phyloP scores from a whole-genome alignment of 2,113 vertebrate species.

The Aplodontia rufa region DNA sequence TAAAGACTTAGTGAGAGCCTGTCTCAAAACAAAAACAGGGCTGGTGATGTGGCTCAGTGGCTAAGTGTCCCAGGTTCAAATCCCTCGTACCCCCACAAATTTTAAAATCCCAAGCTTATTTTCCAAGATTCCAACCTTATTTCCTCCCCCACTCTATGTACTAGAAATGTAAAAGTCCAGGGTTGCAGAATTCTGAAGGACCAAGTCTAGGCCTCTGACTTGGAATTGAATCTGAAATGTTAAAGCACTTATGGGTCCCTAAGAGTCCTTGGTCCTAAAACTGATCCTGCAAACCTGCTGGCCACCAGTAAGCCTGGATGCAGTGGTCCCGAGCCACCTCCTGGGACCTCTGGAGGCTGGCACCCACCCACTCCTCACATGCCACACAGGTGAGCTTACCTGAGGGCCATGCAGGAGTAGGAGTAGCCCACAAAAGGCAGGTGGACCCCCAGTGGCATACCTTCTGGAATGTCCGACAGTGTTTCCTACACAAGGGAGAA shows the following conservation, averaged over 20 bases:
- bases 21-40: too few species aligned
- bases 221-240: background rate
- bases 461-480: conserved; percentile 84
- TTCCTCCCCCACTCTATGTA: background rate
- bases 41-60: too few species aligned
- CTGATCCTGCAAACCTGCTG: background rate
- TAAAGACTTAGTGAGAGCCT: too few species aligned
- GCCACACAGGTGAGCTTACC: conserved; percentile 76
- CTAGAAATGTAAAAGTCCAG: background rate
- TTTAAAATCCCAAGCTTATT: background rate
- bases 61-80: too few species aligned
- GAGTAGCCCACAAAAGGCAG: conserved; percentile 92
- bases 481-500: conserved; percentile 82
- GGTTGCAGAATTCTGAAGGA: background rate
- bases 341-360: background rate
- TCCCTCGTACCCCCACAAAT: too few species aligned
- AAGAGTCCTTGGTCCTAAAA: background rate
- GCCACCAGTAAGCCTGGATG: background rate
- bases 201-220: background rate
- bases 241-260: background rate
- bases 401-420: conserved; percentile 85
- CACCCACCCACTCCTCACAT: background rate
- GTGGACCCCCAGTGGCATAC: conserved; percentile 86
- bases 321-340: background rate
- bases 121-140: background rate